Conservation (phyloP, 2,888 invertebrate genomes). For the Plagiodera versicolora region DNA sequence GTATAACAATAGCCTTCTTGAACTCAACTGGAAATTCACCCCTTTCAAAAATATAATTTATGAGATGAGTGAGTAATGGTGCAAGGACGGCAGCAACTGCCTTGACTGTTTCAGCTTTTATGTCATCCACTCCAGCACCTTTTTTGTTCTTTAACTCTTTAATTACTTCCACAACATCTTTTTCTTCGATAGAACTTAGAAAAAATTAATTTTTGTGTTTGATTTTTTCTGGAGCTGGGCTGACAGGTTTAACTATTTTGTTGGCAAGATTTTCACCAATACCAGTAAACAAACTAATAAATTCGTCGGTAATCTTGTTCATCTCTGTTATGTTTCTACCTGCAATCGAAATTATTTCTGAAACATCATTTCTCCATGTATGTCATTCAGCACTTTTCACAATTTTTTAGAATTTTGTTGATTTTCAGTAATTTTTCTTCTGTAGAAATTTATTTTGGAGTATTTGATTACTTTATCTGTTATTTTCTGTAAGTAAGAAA, state of each 20-base stretch:
- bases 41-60: neutral
- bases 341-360: too few species aligned
- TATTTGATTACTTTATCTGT: slow-evolving; percentile 1
- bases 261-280: too few species aligned
- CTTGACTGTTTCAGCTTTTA: neutral
- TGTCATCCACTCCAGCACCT: neutral
- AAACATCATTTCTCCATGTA: slow-evolving; percentile 1
- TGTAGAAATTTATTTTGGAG: neutral
- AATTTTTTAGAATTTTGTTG: neutral
- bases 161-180: neutral
- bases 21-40: neutral
- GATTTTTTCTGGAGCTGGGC: neutral
- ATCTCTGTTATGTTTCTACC: too few species aligned
- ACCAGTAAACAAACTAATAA: too few species aligned
- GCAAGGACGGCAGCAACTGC: neutral
- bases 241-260: neutral
- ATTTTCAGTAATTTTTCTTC: neutral
- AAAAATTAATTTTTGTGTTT: neutral
- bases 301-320: too few species aligned
- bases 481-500: neutral
- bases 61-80: neutral
- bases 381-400: neutral
- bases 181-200: neutral
- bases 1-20: neutral
- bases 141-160: neutral